Percentiles rank a stretch among this genome's conserved stretches.
These are phyloP conservation scores for Cynodonichthys magdalenae DNA, from an alignment of 2,797 vertebrate species.

Conservation along the genomic window DNA sequence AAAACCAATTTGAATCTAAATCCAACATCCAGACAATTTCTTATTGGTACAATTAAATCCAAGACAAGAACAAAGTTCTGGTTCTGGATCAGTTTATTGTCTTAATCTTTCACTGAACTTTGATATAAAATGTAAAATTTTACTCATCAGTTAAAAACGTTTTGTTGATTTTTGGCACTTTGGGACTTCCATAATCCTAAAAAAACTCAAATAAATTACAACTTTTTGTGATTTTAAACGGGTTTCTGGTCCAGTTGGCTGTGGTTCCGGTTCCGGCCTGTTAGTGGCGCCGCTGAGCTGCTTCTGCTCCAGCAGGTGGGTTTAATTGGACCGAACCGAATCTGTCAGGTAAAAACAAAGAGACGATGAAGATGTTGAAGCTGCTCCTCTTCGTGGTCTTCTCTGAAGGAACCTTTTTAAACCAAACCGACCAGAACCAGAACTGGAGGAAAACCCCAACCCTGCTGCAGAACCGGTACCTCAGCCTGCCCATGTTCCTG, in stretches of 20 bases:
- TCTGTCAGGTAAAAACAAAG: no score
- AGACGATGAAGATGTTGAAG: slow-evolving; percentile 9
- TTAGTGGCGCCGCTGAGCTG: slow-evolving; percentile 2
- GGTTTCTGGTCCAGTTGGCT: no score
- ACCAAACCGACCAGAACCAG: slow-evolving; percentile 1
- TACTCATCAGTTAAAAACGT: no score
- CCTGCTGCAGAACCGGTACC: slow-evolving; percentile 34
- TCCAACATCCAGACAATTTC: no score
- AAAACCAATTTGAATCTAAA: no score
- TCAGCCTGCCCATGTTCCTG: slow-evolving; percentile 67
- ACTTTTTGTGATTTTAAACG: no score
- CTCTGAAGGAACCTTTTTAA: background rate
- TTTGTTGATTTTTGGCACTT: background rate
- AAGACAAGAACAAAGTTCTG: no score
- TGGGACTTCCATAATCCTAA: background rate
- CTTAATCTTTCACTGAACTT: background rate
- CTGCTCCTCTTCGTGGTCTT: background rate
- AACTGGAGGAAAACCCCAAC: background rate
- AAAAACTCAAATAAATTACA: background rate
- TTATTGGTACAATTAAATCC: no score
- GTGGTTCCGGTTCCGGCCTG: background rate
- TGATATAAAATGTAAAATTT: no score
- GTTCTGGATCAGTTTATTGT: no score
- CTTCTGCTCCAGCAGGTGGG: slow-evolving; percentile 39
- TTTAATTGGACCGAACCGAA: slow-evolving; percentile 13